Conservation (phyloP, 2,797 vertebrate genomes). For the Sebastes goodei region DNA sequence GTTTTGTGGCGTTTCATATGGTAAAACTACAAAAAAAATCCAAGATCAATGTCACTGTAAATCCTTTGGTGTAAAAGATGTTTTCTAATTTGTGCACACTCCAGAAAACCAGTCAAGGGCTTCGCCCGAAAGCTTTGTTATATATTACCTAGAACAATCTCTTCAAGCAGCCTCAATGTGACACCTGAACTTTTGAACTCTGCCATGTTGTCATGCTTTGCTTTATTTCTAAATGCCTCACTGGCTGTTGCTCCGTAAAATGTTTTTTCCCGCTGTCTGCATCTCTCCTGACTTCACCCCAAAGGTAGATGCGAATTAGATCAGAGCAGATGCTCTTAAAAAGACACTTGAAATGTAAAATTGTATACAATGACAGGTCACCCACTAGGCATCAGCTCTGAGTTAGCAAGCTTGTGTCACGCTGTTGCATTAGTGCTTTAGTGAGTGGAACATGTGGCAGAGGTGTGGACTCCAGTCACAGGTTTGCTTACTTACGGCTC, state of each 20-base stretch:
- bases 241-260: background rate
- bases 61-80: too few relatives aligned
- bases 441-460: too few relatives aligned
- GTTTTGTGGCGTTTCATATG: background rate
- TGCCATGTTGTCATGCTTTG: background rate
- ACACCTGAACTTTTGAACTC: constrained; percentile 32
- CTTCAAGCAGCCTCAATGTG: background rate
- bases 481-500: too few relatives aligned
- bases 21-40: background rate
- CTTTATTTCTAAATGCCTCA: background rate
- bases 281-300: background rate
- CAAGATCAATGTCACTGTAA: too few relatives aligned
- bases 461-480: too few relatives aligned
- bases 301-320: constrained; percentile 21
- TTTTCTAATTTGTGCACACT: too few relatives aligned
- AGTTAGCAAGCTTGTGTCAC: background rate
- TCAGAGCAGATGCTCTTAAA: background rate
- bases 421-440: too few relatives aligned
- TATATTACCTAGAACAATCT: background rate
- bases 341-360: constrained; percentile 3
- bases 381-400: background rate
- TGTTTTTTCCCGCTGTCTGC: background rate
- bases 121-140: background rate
- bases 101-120: background rate
- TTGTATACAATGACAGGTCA: constrained; percentile 21